Evolutionary conservation across 2,888 invertebrate genomes (phyloP).

Genomic region (Steinernema carpocapsae): DNA sequence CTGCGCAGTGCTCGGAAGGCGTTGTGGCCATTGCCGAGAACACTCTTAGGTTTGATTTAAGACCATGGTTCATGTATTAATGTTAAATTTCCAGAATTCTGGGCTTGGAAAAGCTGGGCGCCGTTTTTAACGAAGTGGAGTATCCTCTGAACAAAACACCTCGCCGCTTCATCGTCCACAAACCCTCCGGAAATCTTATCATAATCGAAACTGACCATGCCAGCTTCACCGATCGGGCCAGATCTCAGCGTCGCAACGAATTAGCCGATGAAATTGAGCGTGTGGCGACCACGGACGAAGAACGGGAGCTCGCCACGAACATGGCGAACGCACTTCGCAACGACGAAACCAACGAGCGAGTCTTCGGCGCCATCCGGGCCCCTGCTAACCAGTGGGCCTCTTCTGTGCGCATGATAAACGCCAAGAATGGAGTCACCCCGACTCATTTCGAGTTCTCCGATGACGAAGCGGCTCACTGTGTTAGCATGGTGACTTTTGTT

Average conservation of each 20-base stretch:
- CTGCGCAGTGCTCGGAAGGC: slow-evolving; percentile 97
- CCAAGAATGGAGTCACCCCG: slow-evolving; percentile 81
- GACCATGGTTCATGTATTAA: background rate
- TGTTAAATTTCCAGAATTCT: slow-evolving; percentile 78
- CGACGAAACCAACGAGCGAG: slow-evolving; percentile 84
- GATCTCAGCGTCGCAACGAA: slow-evolving; percentile 87
- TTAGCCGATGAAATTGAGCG: slow-evolving; percentile 80
- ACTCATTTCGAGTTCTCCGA: slow-evolving; percentile 84
- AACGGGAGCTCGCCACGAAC: slow-evolving; percentile 89
- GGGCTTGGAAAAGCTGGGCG: slow-evolving; percentile 95
- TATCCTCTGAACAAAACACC: slow-evolving; percentile 94
- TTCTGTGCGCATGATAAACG: slow-evolving; percentile 84
- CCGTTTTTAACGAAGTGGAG: slow-evolving; percentile 91
- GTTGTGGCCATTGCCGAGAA: slow-evolving; percentile 98
- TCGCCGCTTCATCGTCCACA: slow-evolving; percentile 78
- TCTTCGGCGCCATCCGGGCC: slow-evolving; percentile 94
- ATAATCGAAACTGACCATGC: slow-evolving; percentile 97
- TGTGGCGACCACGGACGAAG: slow-evolving; percentile 85
- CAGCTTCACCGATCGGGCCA: slow-evolving; percentile 94
- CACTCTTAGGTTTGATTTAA: slow-evolving; percentile 77
- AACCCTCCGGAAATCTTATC: slow-evolving; percentile 86
- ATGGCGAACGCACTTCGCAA: slow-evolving; percentile 96
- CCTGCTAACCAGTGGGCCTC: slow-evolving; percentile 78
- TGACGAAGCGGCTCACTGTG: slow-evolving; percentile 89
- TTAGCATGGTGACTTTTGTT: slow-evolving; percentile 81